Conservation (phyloP, 64 coral and sea anemone species). For the Porites australiensis region DNA sequence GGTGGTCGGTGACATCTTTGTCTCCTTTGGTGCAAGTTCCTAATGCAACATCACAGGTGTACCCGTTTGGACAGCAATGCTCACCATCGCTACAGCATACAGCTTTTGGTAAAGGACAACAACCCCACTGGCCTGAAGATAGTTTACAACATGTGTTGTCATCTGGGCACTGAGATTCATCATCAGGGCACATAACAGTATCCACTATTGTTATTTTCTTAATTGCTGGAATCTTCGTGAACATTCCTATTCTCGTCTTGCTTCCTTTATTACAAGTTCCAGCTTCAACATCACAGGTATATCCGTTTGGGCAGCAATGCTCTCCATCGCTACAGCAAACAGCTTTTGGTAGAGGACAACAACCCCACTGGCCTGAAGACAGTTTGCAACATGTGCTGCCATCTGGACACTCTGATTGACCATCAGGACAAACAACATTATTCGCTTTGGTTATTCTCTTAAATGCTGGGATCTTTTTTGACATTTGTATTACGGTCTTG, state of each 20-base stretch:
- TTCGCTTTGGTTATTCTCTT: background rate
- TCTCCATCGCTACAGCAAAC: constrained; percentile 39
- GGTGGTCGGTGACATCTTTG: background rate
- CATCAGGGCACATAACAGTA: constrained; percentile 54
- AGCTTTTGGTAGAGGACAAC: constrained; percentile 29
- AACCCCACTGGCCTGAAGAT: constrained; percentile 62
- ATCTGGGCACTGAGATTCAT: constrained; percentile 36
- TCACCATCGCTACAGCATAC: constrained; percentile 56
- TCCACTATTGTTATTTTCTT: background rate
- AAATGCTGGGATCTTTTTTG: background rate
- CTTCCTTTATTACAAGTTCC: background rate
- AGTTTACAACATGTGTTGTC: constrained; percentile 77
- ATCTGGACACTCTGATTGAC: constrained; percentile 2
- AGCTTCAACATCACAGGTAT: constrained; percentile 29
- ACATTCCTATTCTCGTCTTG: background rate
- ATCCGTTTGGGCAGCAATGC: constrained; percentile 74
- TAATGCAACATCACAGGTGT: constrained; percentile 60
- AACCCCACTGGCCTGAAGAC: background rate
- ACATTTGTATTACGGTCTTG: constrained; percentile 20
- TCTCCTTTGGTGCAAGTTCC: constrained; percentile 7
- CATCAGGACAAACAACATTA: constrained; percentile 4
- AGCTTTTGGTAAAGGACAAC: constrained; percentile 82
- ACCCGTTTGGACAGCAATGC: constrained; percentile 62
- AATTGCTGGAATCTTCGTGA: background rate
- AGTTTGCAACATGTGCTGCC: constrained; percentile 29